These are phyloP conservation scores for Lordiphosa mommai DNA, from an alignment of 1,140 invertebrate genomes.

Conservation along the genomic window DNA sequence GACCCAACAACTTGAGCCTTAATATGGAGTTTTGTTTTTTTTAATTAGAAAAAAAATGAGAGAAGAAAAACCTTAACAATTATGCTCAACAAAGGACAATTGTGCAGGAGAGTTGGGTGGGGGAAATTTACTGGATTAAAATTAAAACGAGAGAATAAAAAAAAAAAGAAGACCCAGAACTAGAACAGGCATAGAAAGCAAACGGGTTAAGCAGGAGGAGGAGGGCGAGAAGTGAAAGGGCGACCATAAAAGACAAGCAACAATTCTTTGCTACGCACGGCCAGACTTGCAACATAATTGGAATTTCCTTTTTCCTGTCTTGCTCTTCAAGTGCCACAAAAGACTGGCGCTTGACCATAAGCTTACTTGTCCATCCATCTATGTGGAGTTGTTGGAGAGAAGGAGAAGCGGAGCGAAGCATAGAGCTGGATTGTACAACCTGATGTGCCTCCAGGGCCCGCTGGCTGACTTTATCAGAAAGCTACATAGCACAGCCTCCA, in stretches of 20 bases:
- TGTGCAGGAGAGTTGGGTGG: slow-evolving; percentile 6
- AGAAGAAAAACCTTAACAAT: slow-evolving; percentile 20
- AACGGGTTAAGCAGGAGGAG: background rate
- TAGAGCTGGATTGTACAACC: too few species aligned
- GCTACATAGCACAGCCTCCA: background rate
- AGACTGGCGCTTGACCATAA: slow-evolving; percentile 51
- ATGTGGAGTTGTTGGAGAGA: slow-evolving; percentile 23
- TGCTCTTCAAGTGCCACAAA: slow-evolving; percentile 35
- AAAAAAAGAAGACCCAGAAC: background rate
- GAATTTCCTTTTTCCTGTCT: slow-evolving; percentile 73
- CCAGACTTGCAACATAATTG: slow-evolving; percentile 74
- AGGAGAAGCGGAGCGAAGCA: background rate
- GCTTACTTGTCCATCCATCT: slow-evolving; percentile 22
- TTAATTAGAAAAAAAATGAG: too few species aligned
- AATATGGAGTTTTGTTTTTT: too few species aligned
- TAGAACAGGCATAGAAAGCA: background rate
- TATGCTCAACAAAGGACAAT: slow-evolving; percentile 36
- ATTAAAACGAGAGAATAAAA: slow-evolving; percentile 45
- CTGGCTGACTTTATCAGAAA: slow-evolving; percentile 6
- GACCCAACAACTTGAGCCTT: too few species aligned
- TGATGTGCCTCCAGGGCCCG: slow-evolving; percentile 19
- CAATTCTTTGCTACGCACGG: slow-evolving; percentile 73
- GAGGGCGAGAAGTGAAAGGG: background rate
- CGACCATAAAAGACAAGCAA: slow-evolving; percentile 46
- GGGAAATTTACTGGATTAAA: slow-evolving; percentile 47